Evolutionary conservation across 2,888 invertebrate genomes (phyloP), one percentile per base, ranked within the genome.

Genomic region (Limenitis camilla): DNA sequence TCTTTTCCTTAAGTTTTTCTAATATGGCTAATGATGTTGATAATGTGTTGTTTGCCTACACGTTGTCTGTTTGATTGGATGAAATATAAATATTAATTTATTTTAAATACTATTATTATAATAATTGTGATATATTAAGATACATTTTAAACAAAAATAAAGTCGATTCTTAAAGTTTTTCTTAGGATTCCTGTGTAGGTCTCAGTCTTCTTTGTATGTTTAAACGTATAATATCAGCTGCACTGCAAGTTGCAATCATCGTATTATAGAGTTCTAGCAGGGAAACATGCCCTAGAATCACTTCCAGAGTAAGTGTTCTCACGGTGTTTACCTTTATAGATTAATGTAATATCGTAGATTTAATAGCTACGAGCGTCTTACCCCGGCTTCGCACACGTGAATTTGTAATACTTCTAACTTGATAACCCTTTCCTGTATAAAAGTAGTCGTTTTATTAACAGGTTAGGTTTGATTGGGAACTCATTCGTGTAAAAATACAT

Each of bases 241-340:
- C 19, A 19, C 19, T 19, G 29, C n/a, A n/a, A n/a, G n/a, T n/a
- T 30, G 19, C 45, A 45, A 5, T n/a, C 11, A 45, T 36, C 36
- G 38, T 45, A 38, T 30, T 30, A 36, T 36, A 11, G 45, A 30
- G 8, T 38, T 19, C 9, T 36, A 45, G 36, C 45, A 49, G 44
- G 50, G 39, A 44, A 43, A 44, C 50, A 33, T 50, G 50, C 29
- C 50, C 50, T 36, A 39, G 38, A 40, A 44, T 44, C 44, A 44
- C 33, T 19, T 29, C 44, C 38, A 50, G 50, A 30, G 42, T 31
- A 33, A 45, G 42, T 49, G 52, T 55, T 55, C 55, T 43, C 49
- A 41, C 49, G 45, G 46, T 46, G 45, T 55, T 55, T 49, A 45
- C 39, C 52, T 27, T 39, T 33, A 36, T 33, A 32, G 11, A 32